Evolutionary conservation across 2,888 invertebrate genomes (phyloP).

Genomic region (Rugalucina vietnamica): DNA sequence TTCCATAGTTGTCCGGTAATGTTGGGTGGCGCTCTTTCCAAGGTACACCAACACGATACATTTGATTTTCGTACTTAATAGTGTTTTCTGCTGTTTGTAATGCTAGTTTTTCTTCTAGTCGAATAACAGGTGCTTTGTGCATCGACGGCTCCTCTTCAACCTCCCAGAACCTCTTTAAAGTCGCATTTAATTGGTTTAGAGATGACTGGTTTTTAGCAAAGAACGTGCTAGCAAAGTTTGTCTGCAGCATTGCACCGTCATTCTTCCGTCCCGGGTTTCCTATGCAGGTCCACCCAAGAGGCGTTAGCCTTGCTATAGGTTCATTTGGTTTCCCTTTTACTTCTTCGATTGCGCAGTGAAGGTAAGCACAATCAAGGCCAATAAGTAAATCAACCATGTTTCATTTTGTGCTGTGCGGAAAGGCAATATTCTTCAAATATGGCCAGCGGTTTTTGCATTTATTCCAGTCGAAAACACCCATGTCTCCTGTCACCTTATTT

Average conservation of each 20-base stretch:
- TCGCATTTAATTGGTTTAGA: not conserved
- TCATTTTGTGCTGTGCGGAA: conserved; percentile 2
- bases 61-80: conserved; percentile 5
- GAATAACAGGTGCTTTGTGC: not conserved
- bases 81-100: not conserved
- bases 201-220: not conserved
- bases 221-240: conserved; percentile 1
- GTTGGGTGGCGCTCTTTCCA: conserved; percentile 9
- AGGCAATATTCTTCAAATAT: conserved; percentile 1
- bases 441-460: conserved; percentile 5
- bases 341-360: conserved; percentile 3
- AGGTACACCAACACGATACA: conserved; percentile 28
- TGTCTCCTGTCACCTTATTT: conserved; percentile 39
- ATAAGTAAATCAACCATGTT: conserved; percentile 10
- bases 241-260: not conserved
- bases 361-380: not conserved
- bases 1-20: not conserved
- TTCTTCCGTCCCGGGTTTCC: not conserved
- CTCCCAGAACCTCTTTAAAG: conserved; percentile 8
- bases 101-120: not conserved
- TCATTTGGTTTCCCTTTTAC: not conserved
- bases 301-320: conserved; percentile 1
- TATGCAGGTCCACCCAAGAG: conserved; percentile 24
- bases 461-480: conserved; percentile 43
- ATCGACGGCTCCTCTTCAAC: not conserved